These are phyloP conservation scores for Myocastor coypus DNA, from an alignment of 2,113 vertebrate species.

Conservation along the genomic window DNA sequence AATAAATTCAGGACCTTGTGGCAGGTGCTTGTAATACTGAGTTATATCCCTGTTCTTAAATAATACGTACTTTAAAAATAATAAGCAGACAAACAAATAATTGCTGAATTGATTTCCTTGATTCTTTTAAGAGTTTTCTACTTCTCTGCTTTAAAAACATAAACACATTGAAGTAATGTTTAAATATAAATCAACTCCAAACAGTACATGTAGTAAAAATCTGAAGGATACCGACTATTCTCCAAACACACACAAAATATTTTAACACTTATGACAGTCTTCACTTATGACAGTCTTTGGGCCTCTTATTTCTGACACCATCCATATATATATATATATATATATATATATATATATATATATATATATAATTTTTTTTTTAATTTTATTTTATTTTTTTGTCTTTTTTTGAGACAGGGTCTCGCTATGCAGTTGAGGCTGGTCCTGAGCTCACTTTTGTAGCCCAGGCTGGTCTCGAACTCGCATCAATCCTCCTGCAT, in stretches of 20 bases:
- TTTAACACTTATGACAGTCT: slow-evolving; percentile 10
- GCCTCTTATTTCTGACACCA: slow-evolving; percentile 53
- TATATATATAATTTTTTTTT: no score
- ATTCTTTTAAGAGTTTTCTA: slow-evolving; percentile 42
- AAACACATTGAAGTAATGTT: slow-evolving; percentile 17
- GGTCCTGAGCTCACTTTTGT: no score
- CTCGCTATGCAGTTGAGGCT: no score
- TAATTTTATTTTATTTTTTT: no score
- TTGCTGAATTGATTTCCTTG: slow-evolving; percentile 58
- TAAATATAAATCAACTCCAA: slow-evolving; percentile 68
- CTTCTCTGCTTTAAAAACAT: slow-evolving; percentile 38
- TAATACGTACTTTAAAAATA: not conserved
- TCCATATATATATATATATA: no score
- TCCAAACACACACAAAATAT: slow-evolving; percentile 58
- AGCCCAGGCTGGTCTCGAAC: no score
- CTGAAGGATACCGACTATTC: slow-evolving; percentile 6
- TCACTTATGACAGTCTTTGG: not conserved
- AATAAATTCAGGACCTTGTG: no score
- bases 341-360: no score
- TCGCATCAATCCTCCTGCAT: no score
- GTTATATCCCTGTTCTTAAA: not conserved
- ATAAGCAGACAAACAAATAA: not conserved
- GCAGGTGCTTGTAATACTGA: no score
- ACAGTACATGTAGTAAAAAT: slow-evolving; percentile 63
- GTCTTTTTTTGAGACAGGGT: no score